Base-by-base conservation (phyloP, 1,140 invertebrate genomes). In the Drosophila nannoptera region DNA sequence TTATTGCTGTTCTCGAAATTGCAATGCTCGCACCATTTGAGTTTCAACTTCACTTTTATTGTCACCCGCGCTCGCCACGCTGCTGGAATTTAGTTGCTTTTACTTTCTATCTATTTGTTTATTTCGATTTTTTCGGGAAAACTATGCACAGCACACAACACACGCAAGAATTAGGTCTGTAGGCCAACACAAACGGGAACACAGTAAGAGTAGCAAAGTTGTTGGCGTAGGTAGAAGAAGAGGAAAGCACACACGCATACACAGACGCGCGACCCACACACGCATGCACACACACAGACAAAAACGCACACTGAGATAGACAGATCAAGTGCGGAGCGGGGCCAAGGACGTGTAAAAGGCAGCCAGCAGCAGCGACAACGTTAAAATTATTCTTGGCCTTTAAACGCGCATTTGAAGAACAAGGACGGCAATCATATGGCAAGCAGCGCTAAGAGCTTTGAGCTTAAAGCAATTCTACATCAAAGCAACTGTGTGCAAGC, bases 91-190 rank as follows among this genome's bases (percentile, higher is more conserved):
- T 55, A 45, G 29, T 40, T 69, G 62, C 73, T 75, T 76, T 73
- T 81, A 72, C 63, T 66, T 70, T 64, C 53, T 36, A 33, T 48
- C 65, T 58, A 55, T 76, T 72, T 82, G 69, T 76, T 75, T 81
- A 68, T 74, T 60, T 38, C 49, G 35, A 48, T 81, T 76, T 87
- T 87, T 82, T 60, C 69, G 77, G 75, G 69, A 82, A 78, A 83
- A 74, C 78, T 87, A 72, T 82, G 69, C 75, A 73, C 70, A 61
- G 73, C 55, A 63, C 76, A 73, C 66, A 75, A 72, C 80, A 73
- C 75, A 86, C 64, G 76, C 75, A 77, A 76, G 73, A 88, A 88
- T 88, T 88, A 81, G 87, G 87, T 88, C 87, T 88, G 82, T 88
- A 88, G 87, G 87, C 78, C 87, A 88, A 81, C 60, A 63, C 83